Evolutionary conservation across 2,113 vertebrate genomes (phyloP).

Genomic region (Salminus brasiliensis): DNA sequence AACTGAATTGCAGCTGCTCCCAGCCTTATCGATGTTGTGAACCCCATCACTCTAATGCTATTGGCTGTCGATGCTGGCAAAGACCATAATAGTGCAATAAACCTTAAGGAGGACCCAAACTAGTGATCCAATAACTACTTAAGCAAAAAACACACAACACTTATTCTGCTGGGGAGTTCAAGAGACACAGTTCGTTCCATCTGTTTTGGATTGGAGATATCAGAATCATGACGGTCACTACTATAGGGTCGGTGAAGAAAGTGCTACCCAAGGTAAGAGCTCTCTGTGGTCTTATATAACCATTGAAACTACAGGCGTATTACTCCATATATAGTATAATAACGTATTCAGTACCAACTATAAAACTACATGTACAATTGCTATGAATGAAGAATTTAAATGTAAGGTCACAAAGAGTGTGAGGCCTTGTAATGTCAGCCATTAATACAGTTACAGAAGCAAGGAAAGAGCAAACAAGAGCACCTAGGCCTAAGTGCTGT

Average conservation of each 20-base stretch:
- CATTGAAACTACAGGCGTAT: not conserved
- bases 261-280: constrained; percentile 87
- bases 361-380: too few species aligned
- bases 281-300: not conserved
- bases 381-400: too few species aligned
- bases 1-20: not conserved
- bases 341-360: too few species aligned
- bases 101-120: not conserved
- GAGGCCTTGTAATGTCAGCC: too few species aligned
- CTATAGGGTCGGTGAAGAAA: constrained; percentile 78
- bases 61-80: not conserved
- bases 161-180: not conserved
- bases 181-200: not conserved
- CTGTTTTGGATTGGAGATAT: not conserved
- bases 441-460: too few species aligned
- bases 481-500: too few species aligned
- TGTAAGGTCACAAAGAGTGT: too few species aligned
- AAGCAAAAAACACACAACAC: not conserved
- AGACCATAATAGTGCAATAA: not conserved
- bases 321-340: too few species aligned
- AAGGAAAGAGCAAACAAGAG: too few species aligned
- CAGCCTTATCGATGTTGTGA: not conserved
- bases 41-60: not conserved
- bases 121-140: not conserved
- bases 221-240: constrained; percentile 71